Conservation (phyloP, 2,888 invertebrate species). For the Mythimna impura region DNA sequence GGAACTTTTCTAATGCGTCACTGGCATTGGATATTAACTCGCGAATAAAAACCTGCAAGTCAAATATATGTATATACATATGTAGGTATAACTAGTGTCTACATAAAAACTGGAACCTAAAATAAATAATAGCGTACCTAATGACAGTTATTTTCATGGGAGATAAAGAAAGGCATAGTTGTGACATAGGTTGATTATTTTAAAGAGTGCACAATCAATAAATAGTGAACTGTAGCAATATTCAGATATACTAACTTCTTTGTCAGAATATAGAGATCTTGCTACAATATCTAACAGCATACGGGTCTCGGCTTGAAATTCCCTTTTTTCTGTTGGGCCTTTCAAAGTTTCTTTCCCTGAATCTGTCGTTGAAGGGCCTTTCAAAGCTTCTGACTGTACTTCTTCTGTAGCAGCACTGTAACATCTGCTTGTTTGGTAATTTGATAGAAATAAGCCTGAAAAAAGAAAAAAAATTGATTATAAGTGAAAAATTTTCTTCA, state of each 20-base stretch:
- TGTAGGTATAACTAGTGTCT: neutral
- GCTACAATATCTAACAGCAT: constrained; percentile 99
- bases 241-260: constrained; percentile 92
- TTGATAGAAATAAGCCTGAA: constrained; percentile 49
- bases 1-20: constrained; percentile 98
- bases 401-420: constrained; percentile 71
- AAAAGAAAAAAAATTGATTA: neutral
- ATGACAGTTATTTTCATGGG: neutral
- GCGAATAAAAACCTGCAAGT: constrained; percentile 96
- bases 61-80: neutral
- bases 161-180: neutral
- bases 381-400: constrained; percentile 79
- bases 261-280: constrained; percentile 98
- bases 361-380: constrained; percentile 75
- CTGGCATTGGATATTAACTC: constrained; percentile 99
- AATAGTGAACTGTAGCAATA: neutral
- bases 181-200: neutral
- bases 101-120: neutral
- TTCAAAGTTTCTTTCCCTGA: constrained; percentile 83
- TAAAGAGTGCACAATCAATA: neutral
- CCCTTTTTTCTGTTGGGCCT: constrained; percentile 93
- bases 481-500: neutral
- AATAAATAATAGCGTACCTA: neutral
- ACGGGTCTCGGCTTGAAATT: constrained; percentile 99
- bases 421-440: constrained; percentile 55